Evolutionary conservation across 2,888 invertebrate species (phyloP).

Genomic region (Psylliodes chrysocephalus): DNA sequence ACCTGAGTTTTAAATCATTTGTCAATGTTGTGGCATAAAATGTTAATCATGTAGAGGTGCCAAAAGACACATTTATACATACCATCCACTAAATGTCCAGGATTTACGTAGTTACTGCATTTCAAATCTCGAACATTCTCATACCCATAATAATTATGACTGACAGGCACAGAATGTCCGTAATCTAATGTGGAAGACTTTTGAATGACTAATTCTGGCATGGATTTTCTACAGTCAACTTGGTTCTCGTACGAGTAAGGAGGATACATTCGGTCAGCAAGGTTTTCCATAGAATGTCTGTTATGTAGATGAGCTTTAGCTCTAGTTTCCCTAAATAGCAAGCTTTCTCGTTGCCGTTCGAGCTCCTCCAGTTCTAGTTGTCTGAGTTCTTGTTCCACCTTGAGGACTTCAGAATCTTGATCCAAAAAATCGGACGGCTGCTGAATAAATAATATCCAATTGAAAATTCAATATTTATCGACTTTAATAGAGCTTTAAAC

Average conservation of each 20-base stretch:
- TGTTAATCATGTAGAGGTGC: too few species aligned
- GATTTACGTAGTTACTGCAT: neutral
- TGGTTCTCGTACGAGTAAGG: constrained; percentile 47
- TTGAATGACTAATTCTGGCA: constrained; percentile 57
- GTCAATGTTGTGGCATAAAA: neutral
- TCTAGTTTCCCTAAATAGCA: constrained; percentile 73
- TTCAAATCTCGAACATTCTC: constrained; percentile 26
- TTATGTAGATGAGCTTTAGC: constrained; percentile 60
- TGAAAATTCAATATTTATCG: neutral
- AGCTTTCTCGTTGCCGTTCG: constrained; percentile 78
- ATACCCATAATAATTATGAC: constrained; percentile 25
- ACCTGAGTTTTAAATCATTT: neutral
- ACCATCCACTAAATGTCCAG: constrained; percentile 5
- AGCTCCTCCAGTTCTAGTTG: constrained; percentile 83
- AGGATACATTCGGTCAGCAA: constrained; percentile 56
- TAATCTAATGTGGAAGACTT: constrained; percentile 43
- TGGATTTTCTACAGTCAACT: constrained; percentile 59
- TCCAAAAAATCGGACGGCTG: constrained; percentile 54
- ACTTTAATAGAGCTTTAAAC: too few species aligned
- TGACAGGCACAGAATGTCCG: neutral
- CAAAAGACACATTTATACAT: neutral
- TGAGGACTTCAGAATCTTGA: constrained; percentile 68
- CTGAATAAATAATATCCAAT: constrained; percentile 33
- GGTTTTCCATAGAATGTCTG: constrained; percentile 61
- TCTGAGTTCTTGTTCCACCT: constrained; percentile 81